phyloP scores from a whole-genome alignment of 2,797 vertebrate genomes.

The Chromobotia macracanthus region DNA sequence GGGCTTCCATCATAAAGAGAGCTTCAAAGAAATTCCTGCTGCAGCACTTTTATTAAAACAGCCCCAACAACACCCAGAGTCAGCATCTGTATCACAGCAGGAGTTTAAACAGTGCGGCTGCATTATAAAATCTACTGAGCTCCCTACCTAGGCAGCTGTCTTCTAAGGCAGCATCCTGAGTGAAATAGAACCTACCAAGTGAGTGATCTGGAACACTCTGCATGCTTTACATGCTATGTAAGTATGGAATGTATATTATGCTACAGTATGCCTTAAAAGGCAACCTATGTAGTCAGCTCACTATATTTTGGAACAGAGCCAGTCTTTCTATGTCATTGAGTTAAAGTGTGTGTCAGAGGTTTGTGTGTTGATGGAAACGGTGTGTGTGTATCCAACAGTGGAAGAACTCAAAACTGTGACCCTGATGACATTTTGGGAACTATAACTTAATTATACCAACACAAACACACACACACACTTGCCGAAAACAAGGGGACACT shows the following conservation, averaged over 20 bases:
- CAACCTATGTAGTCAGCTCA: neutral
- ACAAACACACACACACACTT: slow-evolving; percentile 21
- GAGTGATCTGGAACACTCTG: too few species aligned
- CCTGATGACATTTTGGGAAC: slow-evolving; percentile 35
- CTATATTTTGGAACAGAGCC: neutral
- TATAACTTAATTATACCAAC: slow-evolving; percentile 25
- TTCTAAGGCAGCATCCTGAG: neutral
- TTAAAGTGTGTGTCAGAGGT: neutral
- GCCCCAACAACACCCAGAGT: slow-evolving; percentile 61
- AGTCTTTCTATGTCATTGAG: neutral
- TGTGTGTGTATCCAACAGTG: neutral
- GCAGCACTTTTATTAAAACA: slow-evolving; percentile 65
- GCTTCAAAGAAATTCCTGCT: slow-evolving; percentile 77
- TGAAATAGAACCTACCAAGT: too few species aligned
- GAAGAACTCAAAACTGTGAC: slow-evolving; percentile 33
- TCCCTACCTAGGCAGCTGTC: neutral
- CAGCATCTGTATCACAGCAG: slow-evolving; percentile 74
- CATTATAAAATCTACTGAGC: neutral
- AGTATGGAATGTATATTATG: too few species aligned
- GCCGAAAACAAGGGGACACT: slow-evolving; percentile 32
- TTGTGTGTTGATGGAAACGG: neutral
- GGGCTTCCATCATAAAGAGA: slow-evolving; percentile 68
- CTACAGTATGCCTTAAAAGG: neutral
- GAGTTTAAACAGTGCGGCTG: slow-evolving; percentile 57
- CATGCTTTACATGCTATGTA: too few species aligned